Evolutionary conservation across 2,113 vertebrate genomes (phyloP).

Genomic region (Crotophaga sulcirostris): DNA sequence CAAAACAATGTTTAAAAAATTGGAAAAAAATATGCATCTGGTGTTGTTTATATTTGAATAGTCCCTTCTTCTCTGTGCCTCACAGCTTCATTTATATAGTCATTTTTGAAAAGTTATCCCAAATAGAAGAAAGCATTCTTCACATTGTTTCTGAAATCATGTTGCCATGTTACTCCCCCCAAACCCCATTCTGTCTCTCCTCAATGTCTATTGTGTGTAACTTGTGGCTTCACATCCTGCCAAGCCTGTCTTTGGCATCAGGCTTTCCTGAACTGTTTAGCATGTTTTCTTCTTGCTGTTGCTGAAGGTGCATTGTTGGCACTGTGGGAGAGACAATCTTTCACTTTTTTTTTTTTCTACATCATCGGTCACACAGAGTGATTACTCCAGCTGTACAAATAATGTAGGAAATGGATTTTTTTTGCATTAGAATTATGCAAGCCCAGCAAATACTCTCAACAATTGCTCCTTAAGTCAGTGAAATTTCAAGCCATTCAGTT

Average conservation of each 20-base stretch:
- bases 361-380: conserved; percentile 33
- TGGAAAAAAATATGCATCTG: neutral
- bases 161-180: neutral
- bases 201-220: neutral
- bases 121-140: neutral
- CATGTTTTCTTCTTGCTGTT: conserved; percentile 17
- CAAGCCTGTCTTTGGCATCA: conserved; percentile 17
- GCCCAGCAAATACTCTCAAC: conserved; percentile 76
- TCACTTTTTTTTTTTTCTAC: neutral
- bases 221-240: neutral
- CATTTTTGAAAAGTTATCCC: neutral
- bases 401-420: conserved; percentile 78
- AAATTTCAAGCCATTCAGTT: conserved; percentile 82
- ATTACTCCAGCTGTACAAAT: conserved; percentile 83
- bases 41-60: neutral
- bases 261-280: conserved; percentile 15
- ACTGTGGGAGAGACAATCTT: conserved; percentile 26
- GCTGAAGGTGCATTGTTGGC: conserved; percentile 6
- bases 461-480: conserved; percentile 79
- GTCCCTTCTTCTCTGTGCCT: neutral
- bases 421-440: conserved; percentile 77
- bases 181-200: neutral
- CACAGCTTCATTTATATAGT: neutral
- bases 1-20: neutral
- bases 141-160: neutral